Conservation (phyloP, 1,140 invertebrate species). For the Platyura marginata region DNA sequence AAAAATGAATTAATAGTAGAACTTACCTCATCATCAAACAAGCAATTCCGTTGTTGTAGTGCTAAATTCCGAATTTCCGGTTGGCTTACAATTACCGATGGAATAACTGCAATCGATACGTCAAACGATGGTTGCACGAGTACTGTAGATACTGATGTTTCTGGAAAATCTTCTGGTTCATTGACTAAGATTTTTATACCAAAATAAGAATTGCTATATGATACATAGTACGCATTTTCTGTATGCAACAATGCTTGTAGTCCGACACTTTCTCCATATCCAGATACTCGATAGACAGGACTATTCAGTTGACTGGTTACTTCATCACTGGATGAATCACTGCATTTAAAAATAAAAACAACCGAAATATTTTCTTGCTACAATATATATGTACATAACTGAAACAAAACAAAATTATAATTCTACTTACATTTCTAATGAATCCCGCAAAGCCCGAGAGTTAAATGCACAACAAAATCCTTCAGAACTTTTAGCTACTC, state of each 20-base stretch:
- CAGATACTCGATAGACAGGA: conserved; percentile 7
- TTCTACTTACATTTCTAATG: conserved; percentile 2
- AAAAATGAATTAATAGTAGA: not conserved
- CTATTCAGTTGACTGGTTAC: not conserved
- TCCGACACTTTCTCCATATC: conserved; percentile 14
- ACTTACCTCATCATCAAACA: conserved; percentile 13
- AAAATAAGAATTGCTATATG: conserved; percentile 10
- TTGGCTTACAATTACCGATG: conserved; percentile 9
- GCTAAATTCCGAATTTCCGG: conserved; percentile 7
- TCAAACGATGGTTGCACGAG: conserved; percentile 9
- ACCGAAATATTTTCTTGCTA: not conserved
- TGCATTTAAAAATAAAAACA: not conserved
- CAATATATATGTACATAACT: not conserved
- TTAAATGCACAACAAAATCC: conserved; percentile 22
- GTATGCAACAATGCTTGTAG: conserved; percentile 13
- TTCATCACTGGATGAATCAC: not conserved
- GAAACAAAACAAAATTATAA: not conserved
- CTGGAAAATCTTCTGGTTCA: conserved; percentile 15
- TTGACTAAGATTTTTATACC: conserved; percentile 15
- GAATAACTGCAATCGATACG: conserved; percentile 6
- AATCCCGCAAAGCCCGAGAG: conserved; percentile 6
- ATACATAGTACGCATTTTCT: conserved; percentile 11
- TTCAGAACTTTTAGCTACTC: conserved; percentile 11
- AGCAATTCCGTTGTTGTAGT: conserved; percentile 9
- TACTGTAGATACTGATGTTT: conserved; percentile 9